These are phyloP conservation scores for Prosapia bicincta DNA, from an alignment of 2,888 invertebrate genomes.

Conservation along the genomic window DNA sequence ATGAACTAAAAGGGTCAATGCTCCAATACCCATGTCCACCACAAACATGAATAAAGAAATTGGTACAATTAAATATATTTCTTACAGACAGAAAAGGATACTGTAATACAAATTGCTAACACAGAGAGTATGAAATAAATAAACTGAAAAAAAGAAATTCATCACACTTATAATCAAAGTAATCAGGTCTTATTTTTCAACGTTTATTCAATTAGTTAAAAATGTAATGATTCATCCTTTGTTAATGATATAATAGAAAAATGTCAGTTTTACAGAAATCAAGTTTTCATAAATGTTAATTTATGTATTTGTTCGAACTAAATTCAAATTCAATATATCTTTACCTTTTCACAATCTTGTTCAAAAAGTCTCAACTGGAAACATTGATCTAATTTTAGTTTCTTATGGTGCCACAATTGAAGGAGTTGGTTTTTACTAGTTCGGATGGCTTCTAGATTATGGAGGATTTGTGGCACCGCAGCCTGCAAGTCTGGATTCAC, in stretches of 20 bases:
- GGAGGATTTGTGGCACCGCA: conserved; percentile 65
- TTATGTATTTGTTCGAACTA: background rate
- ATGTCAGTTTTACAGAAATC: background rate
- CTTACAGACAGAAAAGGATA: too few relatives aligned
- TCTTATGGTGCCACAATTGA: conserved; percentile 93
- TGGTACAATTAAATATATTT: too few relatives aligned
- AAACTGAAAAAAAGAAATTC: too few relatives aligned
- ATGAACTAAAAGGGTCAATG: too few relatives aligned
- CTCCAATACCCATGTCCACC: too few relatives aligned
- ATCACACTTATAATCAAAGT: too few relatives aligned
- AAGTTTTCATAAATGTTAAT: background rate
- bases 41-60: too few relatives aligned
- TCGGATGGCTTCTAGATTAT: conserved; percentile 82
- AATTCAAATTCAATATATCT: too few relatives aligned
- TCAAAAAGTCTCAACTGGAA: conserved; percentile 94
- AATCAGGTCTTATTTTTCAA: too few relatives aligned
- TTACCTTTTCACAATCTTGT: conserved; percentile 93
- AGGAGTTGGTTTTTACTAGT: conserved; percentile 87
- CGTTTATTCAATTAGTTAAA: too few relatives aligned
- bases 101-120: too few relatives aligned
- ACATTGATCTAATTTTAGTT: conserved; percentile 92
- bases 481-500: conserved; percentile 61
- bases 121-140: too few relatives aligned
- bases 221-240: background rate
- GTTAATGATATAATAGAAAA: background rate